Percentiles rank a stretch among this genome's conserved stretches.
phyloP scores from a whole-genome alignment of 2,888 invertebrate genomes.

The Oxycera nigricornis region DNA sequence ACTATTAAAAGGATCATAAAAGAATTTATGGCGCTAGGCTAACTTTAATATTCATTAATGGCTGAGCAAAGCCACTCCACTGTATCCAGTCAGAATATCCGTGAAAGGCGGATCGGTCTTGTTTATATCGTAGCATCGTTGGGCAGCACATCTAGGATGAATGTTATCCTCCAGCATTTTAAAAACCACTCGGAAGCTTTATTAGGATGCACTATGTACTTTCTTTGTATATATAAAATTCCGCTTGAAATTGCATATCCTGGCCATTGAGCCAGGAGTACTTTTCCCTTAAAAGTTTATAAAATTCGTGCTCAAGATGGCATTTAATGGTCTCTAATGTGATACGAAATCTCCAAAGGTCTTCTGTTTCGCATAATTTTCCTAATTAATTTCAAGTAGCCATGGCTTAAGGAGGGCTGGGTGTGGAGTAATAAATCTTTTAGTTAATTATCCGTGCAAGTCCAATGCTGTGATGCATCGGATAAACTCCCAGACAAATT shows the following conservation, averaged over 20 bases:
- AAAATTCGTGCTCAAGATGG: conserved; percentile 36
- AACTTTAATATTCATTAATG: conserved; percentile 48
- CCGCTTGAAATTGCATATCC: conserved; percentile 40
- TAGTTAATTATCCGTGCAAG: conserved; percentile 39
- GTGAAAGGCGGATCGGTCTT: background rate
- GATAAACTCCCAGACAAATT: conserved; percentile 43
- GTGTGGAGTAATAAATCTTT: conserved; percentile 42
- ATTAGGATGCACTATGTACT: conserved; percentile 44
- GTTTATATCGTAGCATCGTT: background rate
- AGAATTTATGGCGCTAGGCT: conserved; percentile 57
- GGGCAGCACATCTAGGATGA: background rate
- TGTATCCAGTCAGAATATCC: background rate
- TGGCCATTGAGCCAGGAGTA: conserved; percentile 7
- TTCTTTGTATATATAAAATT: conserved; percentile 38
- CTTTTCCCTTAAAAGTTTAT: conserved; percentile 19
- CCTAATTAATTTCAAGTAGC: conserved; percentile 41
- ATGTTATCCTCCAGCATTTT: conserved; percentile 37
- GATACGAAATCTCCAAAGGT: conserved; percentile 36
- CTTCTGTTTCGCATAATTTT: conserved; percentile 29
- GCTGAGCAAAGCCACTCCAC: conserved; percentile 7
- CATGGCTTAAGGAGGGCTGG: conserved; percentile 28
- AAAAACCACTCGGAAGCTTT: conserved; percentile 44
- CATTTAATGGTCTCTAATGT: conserved; percentile 41
- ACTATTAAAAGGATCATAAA: conserved; percentile 58
- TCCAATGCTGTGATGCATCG: conserved; percentile 35